Evolutionary conservation across 2,888 invertebrate species (phyloP).

Genomic region (Heliconius charithonia): DNA sequence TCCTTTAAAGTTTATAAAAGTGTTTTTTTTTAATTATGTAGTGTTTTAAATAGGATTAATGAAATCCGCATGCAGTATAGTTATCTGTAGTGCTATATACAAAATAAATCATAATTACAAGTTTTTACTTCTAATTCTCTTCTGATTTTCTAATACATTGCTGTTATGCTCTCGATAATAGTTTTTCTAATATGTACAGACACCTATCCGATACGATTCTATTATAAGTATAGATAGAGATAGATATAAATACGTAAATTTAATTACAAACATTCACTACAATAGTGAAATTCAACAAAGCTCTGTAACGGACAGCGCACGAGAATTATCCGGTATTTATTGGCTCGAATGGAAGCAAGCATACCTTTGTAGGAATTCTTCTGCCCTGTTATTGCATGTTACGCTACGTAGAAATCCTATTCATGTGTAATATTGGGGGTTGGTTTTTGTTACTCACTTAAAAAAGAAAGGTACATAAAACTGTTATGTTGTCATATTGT

Average conservation of each 20-base stretch:
- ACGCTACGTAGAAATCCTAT: conserved; percentile 22
- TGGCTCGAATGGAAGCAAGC: conserved; percentile 33
- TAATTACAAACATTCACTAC: neutral
- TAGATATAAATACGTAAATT: neutral
- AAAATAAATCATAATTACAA: too few relatives aligned
- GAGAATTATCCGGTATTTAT: conserved; percentile 42
- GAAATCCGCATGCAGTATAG: neutral
- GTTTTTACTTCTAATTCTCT: too few relatives aligned
- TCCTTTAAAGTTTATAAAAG: neutral
- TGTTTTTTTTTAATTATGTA: neutral
- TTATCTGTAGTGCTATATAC: too few relatives aligned
- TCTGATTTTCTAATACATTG: too few relatives aligned
- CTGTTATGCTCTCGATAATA: too few relatives aligned
- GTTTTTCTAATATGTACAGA: too few relatives aligned
- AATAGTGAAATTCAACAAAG: conserved; percentile 26
- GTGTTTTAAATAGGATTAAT: neutral
- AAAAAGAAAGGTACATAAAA: neutral
- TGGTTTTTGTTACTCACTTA: neutral
- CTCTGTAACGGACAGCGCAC: conserved; percentile 36
- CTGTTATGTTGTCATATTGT: too few relatives aligned
- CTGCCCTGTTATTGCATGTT: conserved; percentile 35
- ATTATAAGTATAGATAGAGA: too few relatives aligned
- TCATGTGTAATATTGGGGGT: neutral
- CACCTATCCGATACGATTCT: too few relatives aligned
- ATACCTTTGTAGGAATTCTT: conserved; percentile 39